A percentile compares a stretch with the other conserved stretches of the same genome.
Evolutionary conservation across 2,797 vertebrate genomes (phyloP).

Genomic region (Coranthus polyacanthus): DNA sequence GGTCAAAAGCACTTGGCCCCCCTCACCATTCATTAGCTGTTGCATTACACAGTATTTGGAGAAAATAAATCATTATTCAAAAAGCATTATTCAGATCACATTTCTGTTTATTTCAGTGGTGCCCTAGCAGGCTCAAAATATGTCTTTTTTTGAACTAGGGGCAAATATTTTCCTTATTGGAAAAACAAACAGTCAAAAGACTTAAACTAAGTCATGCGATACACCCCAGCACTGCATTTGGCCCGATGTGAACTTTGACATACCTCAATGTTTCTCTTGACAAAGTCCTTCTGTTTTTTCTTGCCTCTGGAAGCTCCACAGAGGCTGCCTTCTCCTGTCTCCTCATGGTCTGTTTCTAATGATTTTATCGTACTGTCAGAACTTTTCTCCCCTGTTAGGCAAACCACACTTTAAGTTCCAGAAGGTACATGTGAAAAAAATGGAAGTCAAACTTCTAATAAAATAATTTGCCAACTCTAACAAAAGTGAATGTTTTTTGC

Average conservation of each 20-base stretch:
- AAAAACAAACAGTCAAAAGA: slow-evolving; percentile 54
- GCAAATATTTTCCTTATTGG: slow-evolving; percentile 47
- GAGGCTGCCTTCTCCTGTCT: slow-evolving; percentile 54
- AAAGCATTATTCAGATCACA: slow-evolving; percentile 22
- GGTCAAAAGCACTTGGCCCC: slow-evolving; percentile 84
- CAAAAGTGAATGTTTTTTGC: background rate
- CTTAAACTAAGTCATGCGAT: slow-evolving; percentile 50
- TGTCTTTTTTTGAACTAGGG: slow-evolving; percentile 23
- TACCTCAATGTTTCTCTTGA: slow-evolving; percentile 95
- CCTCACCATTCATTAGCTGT: slow-evolving; percentile 87
- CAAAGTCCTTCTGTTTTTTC: slow-evolving; percentile 87
- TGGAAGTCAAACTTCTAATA: slow-evolving; percentile 13
- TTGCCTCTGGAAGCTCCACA: slow-evolving; percentile 67
- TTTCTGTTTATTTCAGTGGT: slow-evolving; percentile 19
- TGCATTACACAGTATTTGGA: slow-evolving; percentile 56
- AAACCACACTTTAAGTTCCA: slow-evolving; percentile 38
- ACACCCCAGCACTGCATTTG: slow-evolving; percentile 45
- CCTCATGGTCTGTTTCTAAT: slow-evolving; percentile 51
- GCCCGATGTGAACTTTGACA: slow-evolving; percentile 76
- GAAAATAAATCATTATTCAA: slow-evolving; percentile 12
- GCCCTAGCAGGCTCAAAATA: slow-evolving; percentile 1
- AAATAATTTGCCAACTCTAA: slow-evolving; percentile 19
- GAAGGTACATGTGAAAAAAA: slow-evolving; percentile 28
- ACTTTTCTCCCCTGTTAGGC: slow-evolving; percentile 57
- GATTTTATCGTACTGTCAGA: slow-evolving; percentile 32